A percentile compares a stretch with the other conserved stretches of the same genome.
Evolutionary conservation across 2,888 invertebrate genomes (phyloP).

Genomic region (Thecocarcelia acutangulata): DNA sequence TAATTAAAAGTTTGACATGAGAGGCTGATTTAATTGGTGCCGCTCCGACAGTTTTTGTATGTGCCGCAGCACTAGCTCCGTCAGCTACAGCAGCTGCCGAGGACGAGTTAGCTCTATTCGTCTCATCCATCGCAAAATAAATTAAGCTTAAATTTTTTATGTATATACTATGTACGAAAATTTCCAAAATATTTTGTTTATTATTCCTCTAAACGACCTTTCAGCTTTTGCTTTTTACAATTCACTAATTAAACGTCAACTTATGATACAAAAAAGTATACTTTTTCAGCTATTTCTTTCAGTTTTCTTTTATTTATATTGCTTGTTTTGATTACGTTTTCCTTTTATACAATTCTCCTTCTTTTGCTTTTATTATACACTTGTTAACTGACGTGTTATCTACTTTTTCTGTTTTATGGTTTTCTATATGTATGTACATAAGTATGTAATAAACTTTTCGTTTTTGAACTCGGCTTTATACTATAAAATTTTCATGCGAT

Average conservation of each 20-base stretch:
- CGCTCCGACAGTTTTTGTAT: slow-evolving; percentile 48
- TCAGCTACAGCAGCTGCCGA: slow-evolving; percentile 76
- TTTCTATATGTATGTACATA: slow-evolving; percentile 4
- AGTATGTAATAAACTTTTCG: slow-evolving; percentile 22
- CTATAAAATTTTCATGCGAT: slow-evolving; percentile 19
- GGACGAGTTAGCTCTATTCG: slow-evolving; percentile 72
- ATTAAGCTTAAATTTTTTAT: background rate
- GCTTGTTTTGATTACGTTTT: slow-evolving; percentile 60
- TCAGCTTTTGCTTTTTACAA: slow-evolving; percentile 2
- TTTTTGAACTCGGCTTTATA: slow-evolving; percentile 16
- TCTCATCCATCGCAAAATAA: slow-evolving; percentile 74
- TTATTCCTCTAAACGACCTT: slow-evolving; percentile 29
- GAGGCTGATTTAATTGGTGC: slow-evolving; percentile 55
- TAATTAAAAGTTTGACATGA: slow-evolving; percentile 75
- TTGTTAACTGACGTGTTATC: slow-evolving; percentile 61
- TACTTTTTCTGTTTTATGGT: slow-evolving; percentile 20
- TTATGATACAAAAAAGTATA: slow-evolving; percentile 54
- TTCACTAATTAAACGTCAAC: slow-evolving; percentile 49
- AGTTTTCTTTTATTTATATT: slow-evolving; percentile 44
- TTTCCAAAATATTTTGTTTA: slow-evolving; percentile 7
- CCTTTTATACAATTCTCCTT: slow-evolving; percentile 29
- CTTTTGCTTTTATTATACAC: slow-evolving; percentile 2
- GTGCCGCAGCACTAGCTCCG: slow-evolving; percentile 67
- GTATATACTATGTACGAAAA: background rate
- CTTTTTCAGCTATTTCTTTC: slow-evolving; percentile 47